Evolutionary conservation across 2,888 invertebrate genomes (phyloP).

Genomic region (Halictus quadricinctus): DNA sequence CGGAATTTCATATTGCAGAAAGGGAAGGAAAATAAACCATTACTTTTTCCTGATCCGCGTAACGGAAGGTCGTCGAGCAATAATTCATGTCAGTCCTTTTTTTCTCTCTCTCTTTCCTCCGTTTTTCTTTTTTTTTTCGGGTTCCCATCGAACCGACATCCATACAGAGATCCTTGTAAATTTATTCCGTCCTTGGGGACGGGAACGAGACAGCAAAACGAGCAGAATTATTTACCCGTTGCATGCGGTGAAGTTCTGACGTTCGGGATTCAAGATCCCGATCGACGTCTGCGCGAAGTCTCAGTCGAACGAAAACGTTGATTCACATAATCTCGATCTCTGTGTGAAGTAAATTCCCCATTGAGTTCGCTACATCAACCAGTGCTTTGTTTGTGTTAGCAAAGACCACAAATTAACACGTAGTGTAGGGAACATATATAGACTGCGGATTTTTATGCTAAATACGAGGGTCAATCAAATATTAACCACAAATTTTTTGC

Average conservation of each 20-base stretch:
- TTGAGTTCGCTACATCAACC: neutral
- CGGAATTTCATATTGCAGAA: slow-evolving; percentile 33
- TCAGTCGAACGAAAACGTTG: neutral
- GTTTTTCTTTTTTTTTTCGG: neutral
- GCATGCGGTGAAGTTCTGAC: neutral
- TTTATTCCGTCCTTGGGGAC: neutral
- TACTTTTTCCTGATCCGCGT: slow-evolving; percentile 8
- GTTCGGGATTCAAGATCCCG: neutral
- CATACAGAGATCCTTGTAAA: neutral
- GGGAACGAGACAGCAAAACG: neutral
- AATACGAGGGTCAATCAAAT: neutral
- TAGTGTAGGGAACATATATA: neutral
- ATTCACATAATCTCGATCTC: neutral
- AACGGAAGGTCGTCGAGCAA: slow-evolving; percentile 10
- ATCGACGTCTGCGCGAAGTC: neutral
- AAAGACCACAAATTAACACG: neutral
- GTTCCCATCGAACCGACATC: slow-evolving; percentile 10
- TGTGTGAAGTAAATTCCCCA: neutral
- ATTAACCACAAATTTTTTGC: no score
- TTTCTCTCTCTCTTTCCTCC: neutral
- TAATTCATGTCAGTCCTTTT: slow-evolving; percentile 19
- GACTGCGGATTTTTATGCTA: neutral
- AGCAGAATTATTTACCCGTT: slow-evolving; percentile 10
- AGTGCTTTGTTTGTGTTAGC: neutral
- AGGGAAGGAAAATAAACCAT: slow-evolving; percentile 37